A percentile compares a stretch with the other conserved stretches of the same genome.
Conservation (phyloP, 2,888 invertebrate species). For the Nudaria mundana region DNA sequence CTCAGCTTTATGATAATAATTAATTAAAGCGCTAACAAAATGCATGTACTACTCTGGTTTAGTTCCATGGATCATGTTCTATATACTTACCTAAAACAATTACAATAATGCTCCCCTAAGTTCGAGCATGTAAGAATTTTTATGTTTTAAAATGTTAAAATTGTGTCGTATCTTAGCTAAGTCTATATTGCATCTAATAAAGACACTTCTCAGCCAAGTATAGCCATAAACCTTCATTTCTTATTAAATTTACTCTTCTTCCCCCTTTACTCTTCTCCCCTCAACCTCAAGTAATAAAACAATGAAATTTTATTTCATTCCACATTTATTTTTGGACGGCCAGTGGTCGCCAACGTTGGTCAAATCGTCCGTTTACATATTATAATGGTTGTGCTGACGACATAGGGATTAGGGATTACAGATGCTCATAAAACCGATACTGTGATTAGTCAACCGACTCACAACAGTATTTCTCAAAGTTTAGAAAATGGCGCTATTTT, state of each 20-base stretch:
- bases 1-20: no score
- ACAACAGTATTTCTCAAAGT: slow-evolving; percentile 25
- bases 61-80: no score
- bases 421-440: slow-evolving; percentile 37
- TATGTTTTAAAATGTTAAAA: no score
- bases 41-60: no score
- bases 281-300: slow-evolving; percentile 8
- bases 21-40: no score
- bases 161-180: no score
- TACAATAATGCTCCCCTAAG: no score
- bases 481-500: no score
- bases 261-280: slow-evolving; percentile 1
- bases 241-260: slow-evolving; percentile 2
- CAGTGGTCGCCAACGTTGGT: slow-evolving; percentile 21
- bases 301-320: slow-evolving; percentile 18
- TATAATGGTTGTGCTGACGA: slow-evolving; percentile 31
- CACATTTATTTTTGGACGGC: slow-evolving; percentile 10
- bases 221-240: background rate
- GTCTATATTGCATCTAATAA: no score
- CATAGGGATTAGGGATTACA: slow-evolving; percentile 25
- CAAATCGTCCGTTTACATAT: slow-evolving; percentile 17
- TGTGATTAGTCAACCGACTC: slow-evolving; percentile 31
- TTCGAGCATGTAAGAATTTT: no score
- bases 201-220: background rate
- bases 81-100: no score